A percentile compares a stretch with the other conserved stretches of the same genome.
phyloP scores from a whole-genome alignment of 92 coral and sea anemone species.

The Siderastrea radians region DNA sequence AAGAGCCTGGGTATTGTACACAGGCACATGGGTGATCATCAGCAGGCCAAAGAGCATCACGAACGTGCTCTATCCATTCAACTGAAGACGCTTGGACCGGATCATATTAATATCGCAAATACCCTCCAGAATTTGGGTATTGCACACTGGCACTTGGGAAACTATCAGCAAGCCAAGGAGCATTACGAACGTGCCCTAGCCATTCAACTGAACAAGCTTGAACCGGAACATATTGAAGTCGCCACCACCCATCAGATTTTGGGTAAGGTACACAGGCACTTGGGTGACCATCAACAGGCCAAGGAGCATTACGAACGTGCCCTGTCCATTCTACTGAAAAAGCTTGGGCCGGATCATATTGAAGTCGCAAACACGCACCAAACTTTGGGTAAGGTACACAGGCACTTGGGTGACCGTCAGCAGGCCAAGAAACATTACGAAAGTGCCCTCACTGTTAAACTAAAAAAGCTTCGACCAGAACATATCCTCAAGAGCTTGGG shows the following conservation, averaged over 20 bases:
- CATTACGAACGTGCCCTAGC: neutral
- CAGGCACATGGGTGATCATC: no score
- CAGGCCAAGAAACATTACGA: constrained; percentile 36
- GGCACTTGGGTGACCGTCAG: constrained; percentile 11
- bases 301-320: neutral
- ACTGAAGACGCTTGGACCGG: no score
- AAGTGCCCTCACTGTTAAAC: constrained; percentile 5
- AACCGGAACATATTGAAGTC: no score
- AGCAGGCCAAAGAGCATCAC: no score
- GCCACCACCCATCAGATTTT: no score
- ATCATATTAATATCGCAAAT: no score
- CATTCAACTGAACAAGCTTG: constrained; percentile 4
- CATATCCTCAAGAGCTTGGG: constrained; percentile 35
- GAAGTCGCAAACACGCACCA: constrained; percentile 14
- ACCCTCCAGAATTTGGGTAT: no score
- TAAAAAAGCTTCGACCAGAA: constrained; percentile 21
- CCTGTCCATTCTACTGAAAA: neutral
- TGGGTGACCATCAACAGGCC: neutral
- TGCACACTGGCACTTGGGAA: neutral
- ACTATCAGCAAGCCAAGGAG: constrained; percentile 33
- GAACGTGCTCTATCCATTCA: no score
- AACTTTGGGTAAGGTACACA: constrained; percentile 7
- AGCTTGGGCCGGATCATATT: constrained; percentile 14
- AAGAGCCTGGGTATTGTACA: no score
- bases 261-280: neutral